Conservation (phyloP, 2,797 vertebrate species). For the Spinus pinus region DNA sequence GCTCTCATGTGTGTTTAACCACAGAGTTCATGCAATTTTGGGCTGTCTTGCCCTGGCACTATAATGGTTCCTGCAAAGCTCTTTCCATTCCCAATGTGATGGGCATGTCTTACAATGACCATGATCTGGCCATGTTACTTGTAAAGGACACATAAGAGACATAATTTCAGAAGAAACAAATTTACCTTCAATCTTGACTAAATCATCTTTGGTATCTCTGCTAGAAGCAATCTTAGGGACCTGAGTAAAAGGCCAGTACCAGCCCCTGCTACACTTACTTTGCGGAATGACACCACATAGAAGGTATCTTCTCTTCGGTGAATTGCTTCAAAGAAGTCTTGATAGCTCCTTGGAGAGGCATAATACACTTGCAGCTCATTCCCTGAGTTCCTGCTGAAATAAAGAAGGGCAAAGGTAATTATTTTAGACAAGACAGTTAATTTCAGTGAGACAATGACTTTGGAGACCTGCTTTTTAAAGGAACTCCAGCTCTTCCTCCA, state of each 20-base stretch:
- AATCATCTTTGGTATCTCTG: neutral
- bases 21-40: neutral
- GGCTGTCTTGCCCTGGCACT: neutral
- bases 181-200: neutral
- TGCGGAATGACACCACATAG: slow-evolving; percentile 95
- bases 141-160: neutral
- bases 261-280: slow-evolving; percentile 78
- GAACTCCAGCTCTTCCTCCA: neutral
- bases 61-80: neutral
- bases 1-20: neutral
- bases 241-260: neutral
- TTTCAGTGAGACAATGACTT: neutral
- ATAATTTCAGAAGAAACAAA: neutral
- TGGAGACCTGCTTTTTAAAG: neutral
- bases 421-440: neutral
- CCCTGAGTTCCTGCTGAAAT: slow-evolving; percentile 78
- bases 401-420: neutral
- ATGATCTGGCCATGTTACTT: neutral
- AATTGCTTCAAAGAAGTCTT: slow-evolving; percentile 91
- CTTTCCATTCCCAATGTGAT: neutral
- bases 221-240: neutral
- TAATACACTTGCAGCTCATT: slow-evolving; percentile 94
- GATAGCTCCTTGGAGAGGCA: slow-evolving; percentile 86
- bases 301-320: slow-evolving; percentile 91
- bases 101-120: neutral